A percentile compares a stretch with the other conserved stretches of the same genome.
Conservation (phyloP, 1,140 invertebrate genomes). For the Bicyclus anynana region DNA sequence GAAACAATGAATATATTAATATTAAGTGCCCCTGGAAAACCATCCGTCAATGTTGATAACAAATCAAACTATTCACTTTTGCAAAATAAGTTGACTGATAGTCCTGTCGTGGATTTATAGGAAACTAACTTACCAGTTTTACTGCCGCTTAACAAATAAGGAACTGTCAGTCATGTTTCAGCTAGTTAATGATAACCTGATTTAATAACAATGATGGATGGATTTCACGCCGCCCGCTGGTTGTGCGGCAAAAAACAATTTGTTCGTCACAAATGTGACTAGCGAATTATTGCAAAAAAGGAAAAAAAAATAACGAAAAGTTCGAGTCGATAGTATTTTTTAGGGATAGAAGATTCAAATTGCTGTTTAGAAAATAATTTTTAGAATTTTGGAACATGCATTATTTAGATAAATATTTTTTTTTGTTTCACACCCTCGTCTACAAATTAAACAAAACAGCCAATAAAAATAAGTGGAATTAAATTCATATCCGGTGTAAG, state of each 20-base stretch:
- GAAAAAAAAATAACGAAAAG: too few relatives aligned
- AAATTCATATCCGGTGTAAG: too few relatives aligned
- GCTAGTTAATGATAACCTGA: conserved; percentile 41
- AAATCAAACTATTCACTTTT: conserved; percentile 29
- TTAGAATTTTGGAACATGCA: too few relatives aligned
- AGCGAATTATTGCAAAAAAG: too few relatives aligned
- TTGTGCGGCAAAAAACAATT: conserved; percentile 22
- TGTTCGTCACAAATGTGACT: too few relatives aligned
- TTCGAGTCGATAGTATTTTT: too few relatives aligned
- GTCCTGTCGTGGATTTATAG: conserved; percentile 27
- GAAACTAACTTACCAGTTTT: conserved; percentile 33
- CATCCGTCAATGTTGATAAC: conserved; percentile 29
- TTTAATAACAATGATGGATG: conserved; percentile 55
- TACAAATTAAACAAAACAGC: too few relatives aligned
- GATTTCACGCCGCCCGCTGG: conserved; percentile 48
- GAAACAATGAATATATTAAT: conserved; percentile 36
- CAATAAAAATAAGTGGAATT: too few relatives aligned
- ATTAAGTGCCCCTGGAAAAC: conserved; percentile 26
- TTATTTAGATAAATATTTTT: too few relatives aligned
- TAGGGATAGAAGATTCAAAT: too few relatives aligned
- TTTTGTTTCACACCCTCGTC: too few relatives aligned
- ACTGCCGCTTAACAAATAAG: conserved; percentile 40
- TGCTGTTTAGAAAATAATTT: too few relatives aligned
- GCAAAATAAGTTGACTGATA: conserved; percentile 29
- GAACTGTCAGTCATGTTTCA: conserved; percentile 35